Conservation (phyloP, 2,888 invertebrate species). For the Zaprionus bogoriensis region DNA sequence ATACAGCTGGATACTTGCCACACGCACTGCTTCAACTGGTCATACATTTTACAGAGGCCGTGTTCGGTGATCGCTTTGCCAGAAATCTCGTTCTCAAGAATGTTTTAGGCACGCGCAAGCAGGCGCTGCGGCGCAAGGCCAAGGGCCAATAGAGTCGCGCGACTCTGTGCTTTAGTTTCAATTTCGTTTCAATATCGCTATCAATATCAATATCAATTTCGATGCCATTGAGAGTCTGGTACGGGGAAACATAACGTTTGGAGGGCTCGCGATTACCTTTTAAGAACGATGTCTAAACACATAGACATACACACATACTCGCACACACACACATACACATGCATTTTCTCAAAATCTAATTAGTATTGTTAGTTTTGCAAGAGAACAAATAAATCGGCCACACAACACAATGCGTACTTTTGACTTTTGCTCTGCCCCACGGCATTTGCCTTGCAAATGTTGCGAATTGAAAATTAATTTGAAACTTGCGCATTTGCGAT, state of each 20-base stretch:
- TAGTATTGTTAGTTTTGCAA: slow-evolving; percentile 35
- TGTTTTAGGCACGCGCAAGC: slow-evolving; percentile 73
- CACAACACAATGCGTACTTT: too few relatives aligned
- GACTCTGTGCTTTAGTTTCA: neutral
- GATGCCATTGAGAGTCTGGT: neutral
- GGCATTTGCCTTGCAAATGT: too few relatives aligned
- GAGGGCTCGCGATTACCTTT: neutral
- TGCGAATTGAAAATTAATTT: too few relatives aligned
- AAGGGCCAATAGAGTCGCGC: slow-evolving; percentile 65
- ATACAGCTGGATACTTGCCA: slow-evolving; percentile 89
- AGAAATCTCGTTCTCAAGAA: slow-evolving; percentile 76
- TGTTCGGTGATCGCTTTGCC: slow-evolving; percentile 76
- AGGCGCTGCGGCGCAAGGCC: slow-evolving; percentile 73
- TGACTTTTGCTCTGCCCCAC: too few relatives aligned
- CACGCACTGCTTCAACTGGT: slow-evolving; percentile 78
- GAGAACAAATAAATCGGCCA: neutral
- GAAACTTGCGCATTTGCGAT: too few relatives aligned
- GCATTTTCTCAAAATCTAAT: slow-evolving; percentile 29
- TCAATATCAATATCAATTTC: neutral
- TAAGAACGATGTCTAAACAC: neutral
- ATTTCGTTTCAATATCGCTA: too few relatives aligned
- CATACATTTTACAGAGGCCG: slow-evolving; percentile 57
- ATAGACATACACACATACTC: slow-evolving; percentile 21
- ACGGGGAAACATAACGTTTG: neutral
- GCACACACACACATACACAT: slow-evolving; percentile 24